These are phyloP conservation scores for Odontophorus gujanensis DNA, from an alignment of 2,113 vertebrate species.

Conservation along the genomic window DNA sequence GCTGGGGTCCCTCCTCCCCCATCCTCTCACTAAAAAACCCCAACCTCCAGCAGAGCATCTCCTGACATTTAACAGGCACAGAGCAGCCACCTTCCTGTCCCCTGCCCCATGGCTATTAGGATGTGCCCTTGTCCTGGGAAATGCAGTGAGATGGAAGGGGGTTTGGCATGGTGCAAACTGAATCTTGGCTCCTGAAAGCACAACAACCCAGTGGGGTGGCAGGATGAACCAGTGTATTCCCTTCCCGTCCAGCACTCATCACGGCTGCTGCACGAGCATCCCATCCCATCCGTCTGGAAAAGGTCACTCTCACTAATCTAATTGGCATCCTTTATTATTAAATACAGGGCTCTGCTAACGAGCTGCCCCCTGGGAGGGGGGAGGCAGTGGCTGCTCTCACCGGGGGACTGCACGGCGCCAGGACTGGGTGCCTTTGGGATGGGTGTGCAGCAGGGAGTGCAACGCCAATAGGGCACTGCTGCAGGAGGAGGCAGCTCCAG, in stretches of 20 bases:
- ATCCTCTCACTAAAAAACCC: background rate
- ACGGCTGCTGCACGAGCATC: rapidly evolving
- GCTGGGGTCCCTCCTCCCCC: background rate
- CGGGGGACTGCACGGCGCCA: rapidly evolving
- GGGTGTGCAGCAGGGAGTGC: too few relatives aligned
- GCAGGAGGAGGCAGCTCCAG: background rate
- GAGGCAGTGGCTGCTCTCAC: background rate
- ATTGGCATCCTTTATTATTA: background rate
- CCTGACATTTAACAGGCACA: rapidly evolving
- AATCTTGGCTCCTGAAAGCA: background rate
- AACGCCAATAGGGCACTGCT: background rate
- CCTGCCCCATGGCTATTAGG: background rate
- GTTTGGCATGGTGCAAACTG: background rate
- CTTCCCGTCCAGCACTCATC: rapidly evolving
- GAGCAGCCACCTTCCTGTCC: background rate
- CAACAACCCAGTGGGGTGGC: background rate
- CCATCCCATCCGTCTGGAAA: constrained; percentile 32
- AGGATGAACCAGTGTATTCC: background rate
- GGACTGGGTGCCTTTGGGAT: background rate
- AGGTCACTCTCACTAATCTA: background rate
- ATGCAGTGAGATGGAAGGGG: background rate
- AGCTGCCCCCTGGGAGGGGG: rapidly evolving
- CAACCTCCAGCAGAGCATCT: background rate
- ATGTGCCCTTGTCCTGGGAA: background rate
- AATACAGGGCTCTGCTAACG: background rate